Percentiles rank a stretch among this genome's conserved stretches.
Conservation (phyloP, 2,113 vertebrate genomes). For the Laterallus jamaicensis region DNA sequence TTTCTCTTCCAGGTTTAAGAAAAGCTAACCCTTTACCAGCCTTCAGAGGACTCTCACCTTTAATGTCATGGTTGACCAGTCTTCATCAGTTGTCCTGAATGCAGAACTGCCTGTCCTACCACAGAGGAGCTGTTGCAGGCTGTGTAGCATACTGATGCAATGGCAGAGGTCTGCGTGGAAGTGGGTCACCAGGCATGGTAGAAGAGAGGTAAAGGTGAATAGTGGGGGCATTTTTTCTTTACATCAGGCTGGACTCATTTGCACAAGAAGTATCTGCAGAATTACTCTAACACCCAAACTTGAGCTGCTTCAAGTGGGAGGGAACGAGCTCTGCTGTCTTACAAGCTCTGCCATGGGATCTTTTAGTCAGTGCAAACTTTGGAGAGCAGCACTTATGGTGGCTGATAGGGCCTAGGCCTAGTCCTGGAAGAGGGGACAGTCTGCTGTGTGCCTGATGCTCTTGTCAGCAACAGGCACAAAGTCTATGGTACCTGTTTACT, state of each 20-base stretch:
- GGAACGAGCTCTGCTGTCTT: neutral
- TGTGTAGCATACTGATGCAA: too few species aligned
- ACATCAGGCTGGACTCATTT: neutral
- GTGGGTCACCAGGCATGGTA: neutral
- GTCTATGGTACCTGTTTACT: neutral
- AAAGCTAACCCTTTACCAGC: neutral
- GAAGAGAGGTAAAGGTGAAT: neutral
- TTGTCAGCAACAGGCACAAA: neutral
- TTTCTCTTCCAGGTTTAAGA: neutral
- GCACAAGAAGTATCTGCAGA: neutral
- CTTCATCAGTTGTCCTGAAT: neutral
- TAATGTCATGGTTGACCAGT: neutral
- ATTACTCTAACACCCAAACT: neutral
- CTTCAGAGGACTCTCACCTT: neutral
- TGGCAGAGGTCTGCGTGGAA: neutral
- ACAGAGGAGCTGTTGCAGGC: neutral
- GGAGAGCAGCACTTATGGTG: neutral
- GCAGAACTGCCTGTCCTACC: neutral
- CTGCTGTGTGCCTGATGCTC: too few species aligned
- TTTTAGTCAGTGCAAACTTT: neutral
- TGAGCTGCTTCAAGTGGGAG: neutral
- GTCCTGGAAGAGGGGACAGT: neutral
- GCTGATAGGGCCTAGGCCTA: neutral
- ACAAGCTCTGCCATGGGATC: neutral
- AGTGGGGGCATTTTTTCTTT: rapidly evolving